phyloP scores from a whole-genome alignment of 2,113 vertebrate genomes.

The Apodemus sylvaticus region DNA sequence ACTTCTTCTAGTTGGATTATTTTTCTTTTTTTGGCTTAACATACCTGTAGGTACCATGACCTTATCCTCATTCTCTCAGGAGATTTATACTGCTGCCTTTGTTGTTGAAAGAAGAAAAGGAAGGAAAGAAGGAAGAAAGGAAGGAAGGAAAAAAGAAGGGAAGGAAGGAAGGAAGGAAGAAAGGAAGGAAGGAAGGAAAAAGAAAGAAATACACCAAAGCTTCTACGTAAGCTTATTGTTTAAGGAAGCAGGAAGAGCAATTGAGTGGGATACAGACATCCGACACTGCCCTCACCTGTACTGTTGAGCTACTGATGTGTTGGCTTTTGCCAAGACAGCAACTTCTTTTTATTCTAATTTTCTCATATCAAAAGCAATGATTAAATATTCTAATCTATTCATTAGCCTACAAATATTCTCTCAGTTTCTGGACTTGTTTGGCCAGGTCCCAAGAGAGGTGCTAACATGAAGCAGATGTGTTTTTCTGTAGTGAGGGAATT shows the following conservation, averaged over 20 bases:
- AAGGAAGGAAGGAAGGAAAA: too few species aligned
- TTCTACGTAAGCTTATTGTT: neutral
- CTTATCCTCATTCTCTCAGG: neutral
- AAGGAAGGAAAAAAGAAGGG: too few species aligned
- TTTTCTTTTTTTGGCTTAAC: constrained; percentile 42
- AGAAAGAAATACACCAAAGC: neutral
- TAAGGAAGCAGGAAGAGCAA: constrained; percentile 13
- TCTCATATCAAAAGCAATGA: constrained; percentile 17
- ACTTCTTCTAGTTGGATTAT: neutral
- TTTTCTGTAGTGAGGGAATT: neutral
- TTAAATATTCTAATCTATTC: constrained; percentile 14
- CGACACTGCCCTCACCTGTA: neutral
- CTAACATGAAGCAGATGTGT: neutral
- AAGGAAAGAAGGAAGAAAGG: too few species aligned
- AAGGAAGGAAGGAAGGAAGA: too few species aligned
- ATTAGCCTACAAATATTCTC: constrained; percentile 19
- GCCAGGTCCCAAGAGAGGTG: neutral
- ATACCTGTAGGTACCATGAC: neutral
- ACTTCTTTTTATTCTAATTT: neutral
- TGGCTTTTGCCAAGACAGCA: neutral
- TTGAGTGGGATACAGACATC: neutral
- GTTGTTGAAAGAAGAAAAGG: neutral
- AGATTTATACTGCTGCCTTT: neutral
- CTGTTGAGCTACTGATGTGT: neutral
- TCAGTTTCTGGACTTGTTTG: neutral